A percentile compares a stretch with the other conserved stretches of the same genome.
These are phyloP conservation scores for Drosophila repletoides DNA, from an alignment of 1,140 invertebrate genomes.

Conservation along the genomic window DNA sequence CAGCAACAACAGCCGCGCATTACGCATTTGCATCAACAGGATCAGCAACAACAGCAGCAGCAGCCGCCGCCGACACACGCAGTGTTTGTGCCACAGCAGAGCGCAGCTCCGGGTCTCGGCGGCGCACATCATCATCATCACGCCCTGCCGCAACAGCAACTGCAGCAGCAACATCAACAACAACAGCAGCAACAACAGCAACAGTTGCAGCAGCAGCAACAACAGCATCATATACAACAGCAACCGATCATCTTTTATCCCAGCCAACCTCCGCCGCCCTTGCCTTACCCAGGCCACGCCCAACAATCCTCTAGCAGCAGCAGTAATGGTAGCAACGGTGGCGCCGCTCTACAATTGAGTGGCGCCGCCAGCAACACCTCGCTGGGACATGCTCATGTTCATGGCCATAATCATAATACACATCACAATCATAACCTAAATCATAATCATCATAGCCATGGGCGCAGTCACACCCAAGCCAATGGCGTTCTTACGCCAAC, in stretches of 20 bases:
- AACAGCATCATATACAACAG: slow-evolving; percentile 50
- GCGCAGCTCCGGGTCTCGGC: neutral
- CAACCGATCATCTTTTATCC: slow-evolving; percentile 49
- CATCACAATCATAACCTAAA: no score
- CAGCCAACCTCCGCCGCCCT: slow-evolving; percentile 24
- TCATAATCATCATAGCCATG: slow-evolving; percentile 22
- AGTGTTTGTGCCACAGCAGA: slow-evolving; percentile 46
- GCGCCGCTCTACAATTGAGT: slow-evolving; percentile 67
- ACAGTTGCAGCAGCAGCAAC: slow-evolving; percentile 43
- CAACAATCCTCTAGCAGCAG: slow-evolving; percentile 37
- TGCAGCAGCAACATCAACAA: slow-evolving; percentile 40
- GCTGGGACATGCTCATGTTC: slow-evolving; percentile 33
- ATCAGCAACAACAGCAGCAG: slow-evolving; percentile 25
- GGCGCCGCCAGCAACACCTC: slow-evolving; percentile 56
- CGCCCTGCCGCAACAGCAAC: slow-evolving; percentile 32
- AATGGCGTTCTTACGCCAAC: slow-evolving; percentile 50
- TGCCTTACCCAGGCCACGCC: slow-evolving; percentile 22
- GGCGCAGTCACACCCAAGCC: slow-evolving; percentile 35
- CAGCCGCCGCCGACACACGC: slow-evolving; percentile 48
- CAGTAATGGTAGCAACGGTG: slow-evolving; percentile 51
- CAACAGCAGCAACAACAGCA: slow-evolving; percentile 46
- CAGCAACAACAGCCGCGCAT: slow-evolving; percentile 22
- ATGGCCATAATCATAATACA: slow-evolving; percentile 23
- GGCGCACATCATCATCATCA: slow-evolving; percentile 45
- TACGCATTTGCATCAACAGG: no score